phyloP scores from a whole-genome alignment of 2,113 vertebrate species.

The Sebastes schlegelii region DNA sequence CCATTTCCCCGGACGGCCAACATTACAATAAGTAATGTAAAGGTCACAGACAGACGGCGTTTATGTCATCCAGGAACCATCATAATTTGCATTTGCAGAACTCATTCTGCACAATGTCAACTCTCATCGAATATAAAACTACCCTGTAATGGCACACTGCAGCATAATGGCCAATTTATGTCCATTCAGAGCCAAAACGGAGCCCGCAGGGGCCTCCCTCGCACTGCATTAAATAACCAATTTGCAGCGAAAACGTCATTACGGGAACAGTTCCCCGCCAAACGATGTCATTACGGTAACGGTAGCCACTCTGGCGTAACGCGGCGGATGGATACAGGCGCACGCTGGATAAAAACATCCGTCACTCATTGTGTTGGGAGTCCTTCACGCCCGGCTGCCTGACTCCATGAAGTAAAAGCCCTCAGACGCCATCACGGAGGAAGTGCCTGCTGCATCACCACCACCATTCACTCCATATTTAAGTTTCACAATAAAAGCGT shows the following conservation, averaged over 20 bases:
- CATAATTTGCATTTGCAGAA: conserved; percentile 38
- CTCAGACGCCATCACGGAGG: conserved; percentile 26
- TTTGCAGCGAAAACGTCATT: conserved; percentile 54
- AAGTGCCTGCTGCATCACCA: conserved; percentile 25
- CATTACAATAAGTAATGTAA: conserved; percentile 7
- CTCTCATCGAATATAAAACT: conserved; percentile 24
- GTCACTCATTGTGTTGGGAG: conserved; percentile 36
- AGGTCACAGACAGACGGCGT: conserved; percentile 39
- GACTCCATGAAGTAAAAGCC: conserved; percentile 28
- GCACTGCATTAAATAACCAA: conserved; percentile 55
- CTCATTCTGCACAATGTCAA: conserved; percentile 43
- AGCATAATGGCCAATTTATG: conserved; percentile 49
- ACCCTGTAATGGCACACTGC: conserved; percentile 30
- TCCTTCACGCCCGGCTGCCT: conserved; percentile 44
- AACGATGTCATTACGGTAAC: conserved; percentile 61
- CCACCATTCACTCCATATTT: neutral
- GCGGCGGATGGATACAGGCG: conserved; percentile 3
- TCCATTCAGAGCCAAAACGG: conserved; percentile 32
- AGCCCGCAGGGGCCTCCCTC: conserved; percentile 22
- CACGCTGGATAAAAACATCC: conserved; percentile 29
- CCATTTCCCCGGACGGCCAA: conserved; percentile 14
- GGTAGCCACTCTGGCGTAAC: conserved; percentile 10
- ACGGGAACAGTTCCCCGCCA: conserved; percentile 42
- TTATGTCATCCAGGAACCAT: conserved; percentile 35
- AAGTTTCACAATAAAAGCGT: conserved; percentile 20